Conservation (phyloP, 2,888 invertebrate species). For the Incurvaria masculella region DNA sequence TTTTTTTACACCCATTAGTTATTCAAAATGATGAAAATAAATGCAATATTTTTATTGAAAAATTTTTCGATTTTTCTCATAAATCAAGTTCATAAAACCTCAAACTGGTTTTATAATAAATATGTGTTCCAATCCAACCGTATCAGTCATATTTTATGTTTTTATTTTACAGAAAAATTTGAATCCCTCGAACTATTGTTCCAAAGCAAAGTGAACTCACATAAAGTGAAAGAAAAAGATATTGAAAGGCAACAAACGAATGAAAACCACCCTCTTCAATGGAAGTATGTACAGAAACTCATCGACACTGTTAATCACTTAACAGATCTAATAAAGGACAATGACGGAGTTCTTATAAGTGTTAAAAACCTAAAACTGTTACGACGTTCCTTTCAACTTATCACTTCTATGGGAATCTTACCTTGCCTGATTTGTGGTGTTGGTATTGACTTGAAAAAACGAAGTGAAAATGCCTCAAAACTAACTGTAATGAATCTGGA, state of each 20-base stretch:
- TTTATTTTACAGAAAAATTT: not conserved
- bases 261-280: slow-evolving; percentile 20
- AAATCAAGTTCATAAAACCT: no score
- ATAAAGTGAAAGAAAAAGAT: not conserved
- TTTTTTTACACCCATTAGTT: no score
- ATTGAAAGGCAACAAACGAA: not conserved
- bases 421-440: slow-evolving; percentile 64
- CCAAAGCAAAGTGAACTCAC: not conserved
- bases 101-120: no score
- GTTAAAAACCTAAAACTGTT: slow-evolving; percentile 65
- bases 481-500: slow-evolving; percentile 31
- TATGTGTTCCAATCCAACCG: no score
- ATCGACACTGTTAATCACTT: slow-evolving; percentile 39
- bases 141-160: no score
- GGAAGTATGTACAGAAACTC: slow-evolving; percentile 41
- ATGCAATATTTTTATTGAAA: no score
- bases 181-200: not conserved
- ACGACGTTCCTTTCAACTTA: slow-evolving; percentile 58
- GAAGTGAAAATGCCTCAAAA: slow-evolving; percentile 33
- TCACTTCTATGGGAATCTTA: slow-evolving; percentile 63
- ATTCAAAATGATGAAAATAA: no score
- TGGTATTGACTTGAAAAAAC: slow-evolving; percentile 49
- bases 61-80: no score
- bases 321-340: slow-evolving; percentile 26
- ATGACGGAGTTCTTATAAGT: slow-evolving; percentile 52